Percentiles rank a stretch among this genome's conserved stretches.
phyloP scores from a whole-genome alignment of 2,888 invertebrate genomes.

The Alsophila aescularia region DNA sequence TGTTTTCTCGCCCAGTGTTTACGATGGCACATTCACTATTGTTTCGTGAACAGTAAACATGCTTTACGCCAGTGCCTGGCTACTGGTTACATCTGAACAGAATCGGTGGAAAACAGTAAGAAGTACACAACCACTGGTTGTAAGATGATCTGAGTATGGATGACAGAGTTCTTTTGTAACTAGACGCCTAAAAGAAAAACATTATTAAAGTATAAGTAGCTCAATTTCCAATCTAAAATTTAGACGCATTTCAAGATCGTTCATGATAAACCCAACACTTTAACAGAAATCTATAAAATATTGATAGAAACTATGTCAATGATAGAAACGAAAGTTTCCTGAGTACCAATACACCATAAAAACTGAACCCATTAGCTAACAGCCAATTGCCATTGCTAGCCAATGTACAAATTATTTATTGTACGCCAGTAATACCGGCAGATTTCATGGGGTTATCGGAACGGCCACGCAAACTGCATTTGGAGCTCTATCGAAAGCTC shows the following conservation, averaged over 20 bases:
- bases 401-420: background rate
- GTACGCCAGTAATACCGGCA: slow-evolving; percentile 11
- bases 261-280: too few relatives aligned
- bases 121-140: background rate
- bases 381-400: background rate
- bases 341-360: too few relatives aligned
- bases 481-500: too few relatives aligned
- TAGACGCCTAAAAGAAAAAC: background rate
- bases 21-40: slow-evolving; percentile 26
- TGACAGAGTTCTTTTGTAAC: background rate
- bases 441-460: slow-evolving; percentile 27
- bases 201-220: background rate
- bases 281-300: background rate
- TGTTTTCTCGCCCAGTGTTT: slow-evolving; percentile 17
- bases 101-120: background rate
- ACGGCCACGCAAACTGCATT: slow-evolving; percentile 20
- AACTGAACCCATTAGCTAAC: too few relatives aligned
- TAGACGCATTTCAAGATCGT: too few relatives aligned
- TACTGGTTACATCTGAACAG: slow-evolving; percentile 3
- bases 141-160: background rate
- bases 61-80: slow-evolving; percentile 7
- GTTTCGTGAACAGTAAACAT: slow-evolving; percentile 19
- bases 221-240: too few relatives aligned
- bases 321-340: too few relatives aligned
- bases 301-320: too few relatives aligned